phyloP scores from a whole-genome alignment of 2,888 invertebrate genomes.

The Lissonota sp. region DNA sequence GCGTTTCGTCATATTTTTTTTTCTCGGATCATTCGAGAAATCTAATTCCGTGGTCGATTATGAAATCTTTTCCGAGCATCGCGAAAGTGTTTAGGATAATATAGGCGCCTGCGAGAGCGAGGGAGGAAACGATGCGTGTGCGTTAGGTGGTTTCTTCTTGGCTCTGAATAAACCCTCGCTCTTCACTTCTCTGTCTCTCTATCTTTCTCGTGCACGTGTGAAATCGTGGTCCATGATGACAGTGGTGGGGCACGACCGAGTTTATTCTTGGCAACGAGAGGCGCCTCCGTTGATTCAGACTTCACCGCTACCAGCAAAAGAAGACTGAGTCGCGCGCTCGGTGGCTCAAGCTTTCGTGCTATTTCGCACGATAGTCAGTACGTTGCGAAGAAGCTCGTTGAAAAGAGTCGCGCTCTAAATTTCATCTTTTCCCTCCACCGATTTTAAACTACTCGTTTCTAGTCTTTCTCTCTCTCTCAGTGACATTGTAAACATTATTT shows the following conservation, averaged over 20 bases:
- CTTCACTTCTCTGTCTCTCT: constrained; percentile 28
- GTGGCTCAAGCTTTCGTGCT: constrained; percentile 75
- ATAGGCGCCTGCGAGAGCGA: constrained; percentile 55
- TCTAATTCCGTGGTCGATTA: too few species aligned
- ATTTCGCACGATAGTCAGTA: constrained; percentile 66
- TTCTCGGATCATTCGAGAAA: too few species aligned
- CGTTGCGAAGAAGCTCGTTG: constrained; percentile 52
- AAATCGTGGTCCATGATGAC: constrained; percentile 30
- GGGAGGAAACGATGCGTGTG: constrained; percentile 61
- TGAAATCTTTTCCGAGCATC: too few species aligned
- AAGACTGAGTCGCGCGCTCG: constrained; percentile 66
- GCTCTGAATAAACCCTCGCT: constrained; percentile 31
- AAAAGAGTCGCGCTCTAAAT: constrained; percentile 33
- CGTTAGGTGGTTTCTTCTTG: constrained; percentile 60
- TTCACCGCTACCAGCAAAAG: constrained; percentile 45
- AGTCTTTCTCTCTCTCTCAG: neutral
- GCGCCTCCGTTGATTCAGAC: constrained; percentile 69
- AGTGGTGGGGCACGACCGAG: constrained; percentile 72
- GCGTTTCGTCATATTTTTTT: too few species aligned
- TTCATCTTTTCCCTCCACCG: constrained; percentile 30
- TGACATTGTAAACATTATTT: constrained; percentile 4
- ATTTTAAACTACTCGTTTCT: neutral
- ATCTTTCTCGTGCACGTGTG: constrained; percentile 1
- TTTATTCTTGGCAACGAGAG: constrained; percentile 78
- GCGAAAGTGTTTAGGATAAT: neutral